A percentile compares a stretch with the other conserved stretches of the same genome.
Conservation (phyloP, 2,113 vertebrate genomes). For the Zapornia atra region DNA sequence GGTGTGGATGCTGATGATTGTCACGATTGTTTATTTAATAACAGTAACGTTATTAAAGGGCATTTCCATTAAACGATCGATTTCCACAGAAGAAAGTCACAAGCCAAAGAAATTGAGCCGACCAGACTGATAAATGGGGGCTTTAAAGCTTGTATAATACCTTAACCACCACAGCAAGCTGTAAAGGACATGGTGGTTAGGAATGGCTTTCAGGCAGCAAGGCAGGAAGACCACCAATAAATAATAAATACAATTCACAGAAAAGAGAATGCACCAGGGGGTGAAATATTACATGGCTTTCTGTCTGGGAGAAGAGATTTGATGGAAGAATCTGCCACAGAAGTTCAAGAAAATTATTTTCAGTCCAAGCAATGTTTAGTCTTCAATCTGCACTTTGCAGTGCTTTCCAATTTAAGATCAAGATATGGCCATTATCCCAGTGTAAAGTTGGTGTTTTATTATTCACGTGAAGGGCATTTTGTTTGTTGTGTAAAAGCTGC, state of each 20-base stretch:
- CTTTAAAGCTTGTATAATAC: background rate
- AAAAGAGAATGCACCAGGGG: background rate
- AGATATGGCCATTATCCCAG: background rate
- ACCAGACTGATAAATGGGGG: background rate
- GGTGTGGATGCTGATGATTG: constrained; percentile 32
- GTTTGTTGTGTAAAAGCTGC: background rate
- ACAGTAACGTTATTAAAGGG: background rate
- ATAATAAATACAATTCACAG: background rate
- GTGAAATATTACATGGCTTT: background rate
- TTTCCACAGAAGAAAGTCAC: constrained; percentile 24
- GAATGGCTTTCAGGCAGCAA: background rate
- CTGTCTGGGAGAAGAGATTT: background rate
- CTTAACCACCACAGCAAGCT: background rate
- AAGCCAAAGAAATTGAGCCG: constrained; percentile 15
- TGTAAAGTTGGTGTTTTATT: background rate
- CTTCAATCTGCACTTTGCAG: background rate
- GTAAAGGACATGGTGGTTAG: background rate
- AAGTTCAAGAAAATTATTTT: background rate
- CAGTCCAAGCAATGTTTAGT: background rate
- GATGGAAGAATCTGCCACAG: background rate
- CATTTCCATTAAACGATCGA: background rate
- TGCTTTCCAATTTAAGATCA: background rate
- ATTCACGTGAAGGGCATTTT: background rate
- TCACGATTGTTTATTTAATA: constrained; percentile 49
- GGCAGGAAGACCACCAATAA: background rate